Percentiles rank a stretch among this genome's conserved stretches.
phyloP scores from a whole-genome alignment of 2,888 invertebrate genomes.

The Drosophila austrosaltans region DNA sequence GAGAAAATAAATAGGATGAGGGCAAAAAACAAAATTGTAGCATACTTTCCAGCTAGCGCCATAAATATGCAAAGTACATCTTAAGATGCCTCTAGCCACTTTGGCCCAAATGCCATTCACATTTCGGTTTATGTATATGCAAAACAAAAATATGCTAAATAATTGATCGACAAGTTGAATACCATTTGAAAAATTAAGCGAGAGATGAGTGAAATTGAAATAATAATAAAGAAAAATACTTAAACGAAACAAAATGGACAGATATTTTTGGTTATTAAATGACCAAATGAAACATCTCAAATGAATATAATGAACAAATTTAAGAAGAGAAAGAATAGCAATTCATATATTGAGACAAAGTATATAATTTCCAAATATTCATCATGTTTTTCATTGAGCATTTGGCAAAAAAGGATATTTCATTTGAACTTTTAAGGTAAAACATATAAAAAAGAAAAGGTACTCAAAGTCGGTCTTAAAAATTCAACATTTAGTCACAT shows the following conservation, averaged over 20 bases:
- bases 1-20: not conserved
- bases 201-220: not conserved
- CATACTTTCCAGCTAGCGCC: constrained; percentile 53
- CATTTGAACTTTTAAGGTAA: no score
- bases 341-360: no score
- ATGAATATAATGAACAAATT: no score
- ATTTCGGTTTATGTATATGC: constrained; percentile 12
- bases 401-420: no score
- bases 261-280: no score
- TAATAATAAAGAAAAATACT: no score
- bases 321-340: no score
- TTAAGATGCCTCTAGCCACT: constrained; percentile 24
- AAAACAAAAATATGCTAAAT: not conserved
- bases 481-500: not conserved
- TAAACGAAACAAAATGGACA: no score
- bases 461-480: not conserved
- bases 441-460: no score
- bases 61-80: constrained; percentile 63
- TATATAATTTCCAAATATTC: no score
- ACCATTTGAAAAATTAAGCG: not conserved
- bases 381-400: no score
- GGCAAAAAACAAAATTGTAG: constrained; percentile 42
- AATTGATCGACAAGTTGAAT: not conserved
- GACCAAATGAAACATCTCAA: no score
- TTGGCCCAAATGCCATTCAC: constrained; percentile 30